Conservation (phyloP, 2,797 vertebrate genomes). For the Syncerus caffer region DNA sequence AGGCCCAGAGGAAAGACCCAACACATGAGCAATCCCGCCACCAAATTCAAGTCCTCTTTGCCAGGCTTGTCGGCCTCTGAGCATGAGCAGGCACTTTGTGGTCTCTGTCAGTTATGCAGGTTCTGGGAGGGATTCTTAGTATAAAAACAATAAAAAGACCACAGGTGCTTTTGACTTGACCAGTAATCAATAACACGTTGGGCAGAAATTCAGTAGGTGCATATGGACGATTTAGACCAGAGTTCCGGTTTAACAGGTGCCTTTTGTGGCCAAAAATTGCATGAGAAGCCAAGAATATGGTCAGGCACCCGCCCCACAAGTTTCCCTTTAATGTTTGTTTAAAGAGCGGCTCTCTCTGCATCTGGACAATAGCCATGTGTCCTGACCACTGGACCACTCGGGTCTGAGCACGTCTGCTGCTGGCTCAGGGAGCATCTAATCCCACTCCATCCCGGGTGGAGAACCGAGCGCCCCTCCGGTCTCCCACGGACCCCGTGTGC, state of each 20-base stretch:
- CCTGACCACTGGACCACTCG: fast-evolving
- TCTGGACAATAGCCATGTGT: fast-evolving
- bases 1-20: not conserved
- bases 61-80: not conserved
- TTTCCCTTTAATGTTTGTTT: fast-evolving
- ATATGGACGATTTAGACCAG: fast-evolving
- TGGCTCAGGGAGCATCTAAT: fast-evolving
- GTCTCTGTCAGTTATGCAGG: not conserved
- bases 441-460: fast-evolving
- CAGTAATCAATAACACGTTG: fast-evolving
- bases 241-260: no score
- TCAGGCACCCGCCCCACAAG: fast-evolving
- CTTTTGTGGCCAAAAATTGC: not conserved
- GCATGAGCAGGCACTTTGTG: not conserved
- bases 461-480: fast-evolving
- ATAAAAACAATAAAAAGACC: no score
- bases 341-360: fast-evolving
- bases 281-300: fast-evolving
- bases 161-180: not conserved
- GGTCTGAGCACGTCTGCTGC: fast-evolving
- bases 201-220: not conserved
- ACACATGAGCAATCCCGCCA: fast-evolving
- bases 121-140: not conserved
- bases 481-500: fast-evolving
- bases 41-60: not conserved